A percentile compares a stretch with the other conserved stretches of the same genome.
Evolutionary conservation across 2,113 vertebrate genomes (phyloP).

Genomic region (Malurus alboscapulatus): DNA sequence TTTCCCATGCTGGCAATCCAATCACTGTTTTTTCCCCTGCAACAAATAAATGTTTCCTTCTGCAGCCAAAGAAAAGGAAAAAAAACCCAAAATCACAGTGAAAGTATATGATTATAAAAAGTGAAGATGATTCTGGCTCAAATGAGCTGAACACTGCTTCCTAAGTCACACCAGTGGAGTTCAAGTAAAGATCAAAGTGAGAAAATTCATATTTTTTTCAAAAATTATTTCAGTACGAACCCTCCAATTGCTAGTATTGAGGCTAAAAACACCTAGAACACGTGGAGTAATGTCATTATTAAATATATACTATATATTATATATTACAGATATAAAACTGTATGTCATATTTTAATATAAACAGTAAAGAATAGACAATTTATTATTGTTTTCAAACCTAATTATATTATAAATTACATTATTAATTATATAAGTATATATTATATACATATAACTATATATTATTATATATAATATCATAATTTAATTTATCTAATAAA

Average conservation of each 20-base stretch:
- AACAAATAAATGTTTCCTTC: background rate
- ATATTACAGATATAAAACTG: background rate
- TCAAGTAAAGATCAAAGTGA: background rate
- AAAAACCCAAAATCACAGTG: background rate
- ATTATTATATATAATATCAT: no score
- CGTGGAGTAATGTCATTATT: background rate
- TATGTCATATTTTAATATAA: background rate
- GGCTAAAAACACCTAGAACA: background rate
- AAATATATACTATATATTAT: background rate
- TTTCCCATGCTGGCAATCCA: background rate
- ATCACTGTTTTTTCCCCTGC: fast-evolving
- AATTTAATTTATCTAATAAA: background rate
- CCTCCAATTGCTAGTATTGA: background rate
- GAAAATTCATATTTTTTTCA: background rate
- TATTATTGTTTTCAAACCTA: background rate
- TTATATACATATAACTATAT: no score
- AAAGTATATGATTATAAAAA: background rate
- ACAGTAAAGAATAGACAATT: background rate
- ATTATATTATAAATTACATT: background rate
- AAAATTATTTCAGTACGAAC: background rate
- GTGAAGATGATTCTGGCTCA: background rate
- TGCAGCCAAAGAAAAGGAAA: background rate
- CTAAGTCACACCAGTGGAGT: background rate
- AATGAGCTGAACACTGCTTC: background rate
- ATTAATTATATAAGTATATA: background rate